Base-by-base conservation (phyloP, 2,113 vertebrate species). In the Paradoxurus hermaphroditus region DNA sequence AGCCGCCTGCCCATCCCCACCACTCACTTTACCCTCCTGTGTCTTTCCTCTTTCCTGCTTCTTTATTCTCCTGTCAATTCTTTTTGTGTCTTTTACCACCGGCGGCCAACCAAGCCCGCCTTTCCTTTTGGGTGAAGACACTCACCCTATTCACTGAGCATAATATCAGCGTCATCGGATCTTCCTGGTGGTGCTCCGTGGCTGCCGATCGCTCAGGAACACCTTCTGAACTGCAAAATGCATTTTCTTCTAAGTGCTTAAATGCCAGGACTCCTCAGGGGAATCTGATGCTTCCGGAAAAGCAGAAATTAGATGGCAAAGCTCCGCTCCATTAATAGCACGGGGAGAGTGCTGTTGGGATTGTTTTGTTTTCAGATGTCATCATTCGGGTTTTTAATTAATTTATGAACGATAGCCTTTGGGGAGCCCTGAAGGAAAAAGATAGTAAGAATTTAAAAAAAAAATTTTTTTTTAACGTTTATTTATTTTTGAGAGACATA, bases 101-200 rank as follows among this genome's bases (percentile, higher is more conserved):
- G 31, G 36, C 1, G 5, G 59, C 31, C n/a, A 31, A 27, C 13
- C 36, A 29, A 31, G 59, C 5, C 5, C 4, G 2, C 13, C 46
- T 78, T 70, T 59, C 62, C 49, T 14, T 68, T 34, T 18, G 14
- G 62, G 39, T 34, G 13, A 68, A 67, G 59, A 36, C 1, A 4
- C 4, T 27, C 8, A 34, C 27, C 29, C 25, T 4, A 25, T 23
- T 16, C 31, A 31, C 23, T 1, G 5, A 62, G 70, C 46, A 39
- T 9, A 31, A 25, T 14, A 36, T 10, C 6, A 0, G 39, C 27
- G 49, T 36, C 59, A 53, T 14, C 5, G 7, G 19, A 53, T 73
- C 79, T 77, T 31, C 49, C 77, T 39, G 59, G 70, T 15, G 3
- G 36, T 49, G n/a, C 19, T 68, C 18, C 13, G 44, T 21, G 25